Evolutionary conservation across 92 coral and sea anemone genomes (phyloP), one percentile per base, ranked within the genome.

Genomic region (Bergia sp.): DNA sequence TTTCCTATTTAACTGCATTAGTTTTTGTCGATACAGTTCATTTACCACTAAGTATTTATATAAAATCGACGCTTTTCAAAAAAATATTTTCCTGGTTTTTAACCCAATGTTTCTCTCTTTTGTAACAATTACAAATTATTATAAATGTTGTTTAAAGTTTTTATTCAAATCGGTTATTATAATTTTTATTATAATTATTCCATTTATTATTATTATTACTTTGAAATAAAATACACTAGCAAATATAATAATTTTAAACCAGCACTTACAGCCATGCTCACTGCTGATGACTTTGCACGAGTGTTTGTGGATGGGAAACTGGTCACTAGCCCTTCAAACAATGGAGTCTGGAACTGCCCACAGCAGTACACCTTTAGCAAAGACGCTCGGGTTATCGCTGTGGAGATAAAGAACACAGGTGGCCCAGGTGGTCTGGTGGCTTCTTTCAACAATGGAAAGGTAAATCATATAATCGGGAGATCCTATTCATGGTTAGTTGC

Each of bases 241-340:
- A 29, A 29, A 29, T 29, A 29, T 29, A 29, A 29, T 29, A 29
- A 29, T 29, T 29, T 29, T 29, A 29, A 29, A 29, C 29, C 73
- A 65, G 73, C n/a, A 20, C 73, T 65, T n/a, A 20, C 5, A 73
- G 78, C 78, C 43, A 18, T 73, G 10, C 42, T 73, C 43, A 73
- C 78, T 29, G 78, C 78, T 29, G 78, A 73, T 73, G 78, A 73
- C 18, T 73, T 39, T 37, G 78, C 78, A 9, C 15, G n/a, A 39
- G 78, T 73, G 43, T 73, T 73, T 73, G 78, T 36, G 41, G 78
- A 73, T 10, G 78, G 78, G 16, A 73, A 73, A 73, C 78, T 73
- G 4, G 43, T 73, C 41, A 36, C 78, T 3, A 73, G 78, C 29
- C 78, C 78, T 9, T 36, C 12, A 36, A 73, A 73, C 79, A 75